phyloP scores from a whole-genome alignment of 2,113 vertebrate genomes.

The Microtus richardsoni region DNA sequence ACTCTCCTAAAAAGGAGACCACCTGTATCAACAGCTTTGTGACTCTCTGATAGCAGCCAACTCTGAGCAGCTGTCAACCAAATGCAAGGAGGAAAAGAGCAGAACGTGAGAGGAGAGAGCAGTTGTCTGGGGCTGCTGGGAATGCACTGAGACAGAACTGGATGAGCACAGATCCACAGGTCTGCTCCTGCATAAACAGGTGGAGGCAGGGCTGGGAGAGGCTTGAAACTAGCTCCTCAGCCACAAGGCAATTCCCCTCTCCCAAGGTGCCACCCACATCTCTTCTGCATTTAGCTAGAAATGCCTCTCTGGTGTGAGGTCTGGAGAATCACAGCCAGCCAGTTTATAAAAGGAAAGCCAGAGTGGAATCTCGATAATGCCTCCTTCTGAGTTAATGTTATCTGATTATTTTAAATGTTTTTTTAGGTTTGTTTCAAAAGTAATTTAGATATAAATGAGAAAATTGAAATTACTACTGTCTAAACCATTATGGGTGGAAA shows the following conservation, averaged over 20 bases:
- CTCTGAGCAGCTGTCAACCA: constrained; percentile 66
- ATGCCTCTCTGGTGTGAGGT: constrained; percentile 29
- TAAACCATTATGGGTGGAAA: background rate
- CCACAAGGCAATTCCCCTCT: constrained; percentile 48
- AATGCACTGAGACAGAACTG: constrained; percentile 64
- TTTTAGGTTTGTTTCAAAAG: constrained; percentile 52
- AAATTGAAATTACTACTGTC: background rate
- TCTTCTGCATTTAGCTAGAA: constrained; percentile 75
- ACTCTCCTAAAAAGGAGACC: constrained; percentile 37
- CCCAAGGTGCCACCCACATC: constrained; percentile 78
- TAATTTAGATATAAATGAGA: constrained; percentile 1
- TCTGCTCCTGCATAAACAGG: constrained; percentile 77
- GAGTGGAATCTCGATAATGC: constrained; percentile 31
- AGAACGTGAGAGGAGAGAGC: constrained; percentile 75
- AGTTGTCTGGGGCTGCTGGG: constrained; percentile 73
- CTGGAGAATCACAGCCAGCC: constrained; percentile 1
- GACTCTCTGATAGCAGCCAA: constrained; percentile 44
- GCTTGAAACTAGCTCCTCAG: constrained; percentile 69
- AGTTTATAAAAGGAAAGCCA: constrained; percentile 20
- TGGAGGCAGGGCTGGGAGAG: constrained; percentile 73
- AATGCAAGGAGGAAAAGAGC: constrained; percentile 47
- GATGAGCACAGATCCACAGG: constrained; percentile 72
- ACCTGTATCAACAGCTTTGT: constrained; percentile 43
- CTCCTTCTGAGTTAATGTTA: background rate
- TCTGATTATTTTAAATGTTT: constrained; percentile 1